Conservation (phyloP, 2,888 invertebrate genomes). For the Urechis unicinctus region DNA sequence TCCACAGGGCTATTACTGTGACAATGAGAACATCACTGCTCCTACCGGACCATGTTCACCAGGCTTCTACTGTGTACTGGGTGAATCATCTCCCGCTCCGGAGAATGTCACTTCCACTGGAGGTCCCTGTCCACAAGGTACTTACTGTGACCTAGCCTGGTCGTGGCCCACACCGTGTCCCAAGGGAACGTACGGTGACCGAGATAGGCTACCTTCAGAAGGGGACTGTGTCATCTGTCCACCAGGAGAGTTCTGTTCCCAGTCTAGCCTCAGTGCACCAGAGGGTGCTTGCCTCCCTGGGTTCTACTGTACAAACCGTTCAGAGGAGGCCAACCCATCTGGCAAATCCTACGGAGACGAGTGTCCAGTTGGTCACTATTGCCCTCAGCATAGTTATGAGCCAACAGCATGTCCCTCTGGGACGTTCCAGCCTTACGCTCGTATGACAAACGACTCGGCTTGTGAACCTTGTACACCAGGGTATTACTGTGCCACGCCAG, state of each 20-base stretch:
- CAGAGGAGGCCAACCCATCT: constrained; percentile 34
- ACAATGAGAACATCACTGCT: constrained; percentile 34
- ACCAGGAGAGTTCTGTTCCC: constrained; percentile 40
- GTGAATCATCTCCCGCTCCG: constrained; percentile 30
- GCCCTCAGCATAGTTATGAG: constrained; percentile 33
- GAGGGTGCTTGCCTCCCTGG: constrained; percentile 40
- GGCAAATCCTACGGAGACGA: constrained; percentile 36
- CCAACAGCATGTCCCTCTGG: constrained; percentile 39
- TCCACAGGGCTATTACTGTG: constrained; percentile 40
- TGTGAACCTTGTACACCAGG: constrained; percentile 42
- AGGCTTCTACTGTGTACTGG: constrained; percentile 40
- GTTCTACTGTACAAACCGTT: constrained; percentile 40
- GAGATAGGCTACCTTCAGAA: constrained; percentile 30
- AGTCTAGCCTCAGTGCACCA: constrained; percentile 30
- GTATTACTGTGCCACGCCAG: constrained; percentile 37
- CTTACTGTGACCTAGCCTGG: constrained; percentile 36
- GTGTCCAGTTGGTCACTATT: constrained; percentile 41
- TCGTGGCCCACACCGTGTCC: constrained; percentile 34
- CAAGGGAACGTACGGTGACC: constrained; percentile 41
- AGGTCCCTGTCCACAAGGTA: constrained; percentile 39
- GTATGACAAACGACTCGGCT: constrained; percentile 27
- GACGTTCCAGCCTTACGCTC: constrained; percentile 35
- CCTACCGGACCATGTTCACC: constrained; percentile 38
- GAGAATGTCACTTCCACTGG: constrained; percentile 20
- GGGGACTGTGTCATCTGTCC: constrained; percentile 41